These are phyloP conservation scores for Drosophila birchii DNA, from an alignment of 2,888 invertebrate genomes.

Conservation along the genomic window DNA sequence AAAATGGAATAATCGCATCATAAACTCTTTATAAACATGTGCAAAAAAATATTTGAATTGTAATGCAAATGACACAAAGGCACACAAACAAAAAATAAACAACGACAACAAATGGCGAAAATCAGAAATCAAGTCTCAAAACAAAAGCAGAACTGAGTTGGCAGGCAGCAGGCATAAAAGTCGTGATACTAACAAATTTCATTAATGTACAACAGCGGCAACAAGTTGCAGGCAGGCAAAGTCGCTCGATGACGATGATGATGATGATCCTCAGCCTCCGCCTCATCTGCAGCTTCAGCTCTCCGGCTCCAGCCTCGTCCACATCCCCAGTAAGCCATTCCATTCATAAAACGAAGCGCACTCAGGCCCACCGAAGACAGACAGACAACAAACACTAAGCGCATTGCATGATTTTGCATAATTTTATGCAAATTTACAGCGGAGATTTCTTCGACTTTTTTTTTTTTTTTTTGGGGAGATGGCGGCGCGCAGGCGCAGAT, in stretches of 20 bases:
- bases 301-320: conserved; percentile 11
- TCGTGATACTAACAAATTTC: conserved; percentile 83
- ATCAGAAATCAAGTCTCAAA: conserved; percentile 46
- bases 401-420: conserved; percentile 80
- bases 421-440: conserved; percentile 76
- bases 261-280: conserved; percentile 28
- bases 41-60: conserved; percentile 64
- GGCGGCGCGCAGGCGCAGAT: conserved; percentile 44
- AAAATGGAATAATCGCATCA: conserved; percentile 40
- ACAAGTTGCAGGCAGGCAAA: conserved; percentile 72
- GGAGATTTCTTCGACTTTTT: conserved; percentile 10
- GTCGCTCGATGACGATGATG: conserved; percentile 48
- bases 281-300: conserved; percentile 17
- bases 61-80: conserved; percentile 55
- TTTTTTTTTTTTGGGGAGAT: conserved; percentile 25
- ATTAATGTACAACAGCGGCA: conserved; percentile 81
- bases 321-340: conserved; percentile 56
- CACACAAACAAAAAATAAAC: conserved; percentile 6
- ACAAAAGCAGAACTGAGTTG: conserved; percentile 67
- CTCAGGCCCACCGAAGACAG: conserved; percentile 48
- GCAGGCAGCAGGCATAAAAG: conserved; percentile 78
- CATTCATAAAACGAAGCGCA: conserved; percentile 75
- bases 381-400: conserved; percentile 72
- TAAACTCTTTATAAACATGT: conserved; percentile 44
- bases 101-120: conserved; percentile 20